phyloP scores from a whole-genome alignment of 92 coral and sea anemone genomes.

The Meandrina meandrites region DNA sequence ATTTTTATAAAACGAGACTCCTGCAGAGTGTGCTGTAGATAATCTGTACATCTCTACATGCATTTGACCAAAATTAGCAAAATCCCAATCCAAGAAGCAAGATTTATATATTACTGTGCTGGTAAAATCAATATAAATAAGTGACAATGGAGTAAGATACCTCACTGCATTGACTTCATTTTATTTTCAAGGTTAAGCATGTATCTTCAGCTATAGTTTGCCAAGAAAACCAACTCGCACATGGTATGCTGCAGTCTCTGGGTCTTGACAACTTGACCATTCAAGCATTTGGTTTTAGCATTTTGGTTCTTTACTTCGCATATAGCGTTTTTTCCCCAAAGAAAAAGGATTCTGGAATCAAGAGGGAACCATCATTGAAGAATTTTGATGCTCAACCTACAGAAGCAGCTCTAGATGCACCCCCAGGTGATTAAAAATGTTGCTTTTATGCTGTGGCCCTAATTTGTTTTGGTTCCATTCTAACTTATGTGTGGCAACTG shows the following conservation, averaged over 20 bases:
- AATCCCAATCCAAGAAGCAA: no score
- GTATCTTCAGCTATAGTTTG: conserved; percentile 16
- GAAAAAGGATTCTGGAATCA: background rate
- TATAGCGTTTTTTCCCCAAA: background rate
- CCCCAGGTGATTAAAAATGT: conserved; percentile 1
- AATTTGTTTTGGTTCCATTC: no score
- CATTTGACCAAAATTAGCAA: no score
- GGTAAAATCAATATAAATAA: no score
- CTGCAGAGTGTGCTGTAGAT: no score
- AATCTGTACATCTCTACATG: no score
- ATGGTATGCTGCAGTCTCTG: conserved; percentile 7
- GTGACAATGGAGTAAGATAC: no score
- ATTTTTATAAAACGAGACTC: no score
- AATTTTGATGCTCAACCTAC: background rate
- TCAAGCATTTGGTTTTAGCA: background rate
- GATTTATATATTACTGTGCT: no score
- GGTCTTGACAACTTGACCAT: conserved; percentile 9
- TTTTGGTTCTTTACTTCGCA: conserved; percentile 2
- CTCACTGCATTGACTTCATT: no score
- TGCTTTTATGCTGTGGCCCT: no score
- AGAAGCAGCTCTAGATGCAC: background rate
- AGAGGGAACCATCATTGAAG: background rate
- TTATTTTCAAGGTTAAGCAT: conserved; percentile 12
- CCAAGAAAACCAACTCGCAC: conserved; percentile 1
- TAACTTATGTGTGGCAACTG: no score